Conservation (phyloP, 2,113 vertebrate genomes). For the Prinia subflava region DNA sequence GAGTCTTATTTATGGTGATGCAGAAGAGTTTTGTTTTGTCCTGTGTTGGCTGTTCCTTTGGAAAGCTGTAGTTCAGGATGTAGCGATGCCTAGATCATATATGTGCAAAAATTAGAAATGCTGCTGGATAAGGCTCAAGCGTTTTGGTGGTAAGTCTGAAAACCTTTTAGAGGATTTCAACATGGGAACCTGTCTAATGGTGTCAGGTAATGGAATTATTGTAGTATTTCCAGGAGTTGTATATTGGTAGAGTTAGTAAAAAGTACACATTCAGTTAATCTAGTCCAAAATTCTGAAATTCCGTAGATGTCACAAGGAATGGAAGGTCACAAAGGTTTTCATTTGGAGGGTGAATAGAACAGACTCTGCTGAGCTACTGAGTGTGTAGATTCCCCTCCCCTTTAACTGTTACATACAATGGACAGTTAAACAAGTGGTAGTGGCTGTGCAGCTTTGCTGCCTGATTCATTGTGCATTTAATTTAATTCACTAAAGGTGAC, state of each 20-base stretch:
- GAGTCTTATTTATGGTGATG: neutral
- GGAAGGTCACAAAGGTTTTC: neutral
- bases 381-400: neutral
- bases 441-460: neutral
- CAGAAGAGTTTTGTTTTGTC: neutral
- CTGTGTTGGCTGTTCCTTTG: neutral
- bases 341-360: neutral
- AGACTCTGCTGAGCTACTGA: neutral
- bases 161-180: neutral
- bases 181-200: neutral
- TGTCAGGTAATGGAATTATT: neutral
- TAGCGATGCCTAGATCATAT: neutral
- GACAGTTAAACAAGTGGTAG: conserved; percentile 17
- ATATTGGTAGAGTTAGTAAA: neutral
- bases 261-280: neutral
- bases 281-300: neutral
- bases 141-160: neutral
- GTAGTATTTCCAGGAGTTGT: neutral
- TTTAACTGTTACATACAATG: neutral
- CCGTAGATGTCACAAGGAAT: neutral
- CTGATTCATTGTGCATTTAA: conserved; percentile 56
- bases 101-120: neutral
- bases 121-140: neutral
- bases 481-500: conserved; percentile 64
- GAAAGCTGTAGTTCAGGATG: neutral